Evolutionary conservation across 2,797 vertebrate genomes (phyloP).

Genomic region (Valencia hispanica): DNA sequence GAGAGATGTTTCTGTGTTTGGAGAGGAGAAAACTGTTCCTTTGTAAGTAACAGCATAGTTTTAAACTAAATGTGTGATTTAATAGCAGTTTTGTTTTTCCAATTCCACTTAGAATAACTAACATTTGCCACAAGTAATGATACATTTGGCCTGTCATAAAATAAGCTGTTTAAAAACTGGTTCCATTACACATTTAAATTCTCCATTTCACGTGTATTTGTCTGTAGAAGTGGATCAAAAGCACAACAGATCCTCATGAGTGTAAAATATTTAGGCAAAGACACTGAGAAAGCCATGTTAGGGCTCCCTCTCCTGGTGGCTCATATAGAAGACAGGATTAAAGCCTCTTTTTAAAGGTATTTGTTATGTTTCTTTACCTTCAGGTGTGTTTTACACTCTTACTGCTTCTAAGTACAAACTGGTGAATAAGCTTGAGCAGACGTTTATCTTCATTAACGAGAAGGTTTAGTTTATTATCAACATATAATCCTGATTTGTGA

Average conservation of each 20-base stretch:
- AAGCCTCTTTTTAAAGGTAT: constrained; percentile 91
- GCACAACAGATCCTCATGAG: constrained; percentile 94
- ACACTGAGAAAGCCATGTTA: constrained; percentile 93
- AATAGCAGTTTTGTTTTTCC: not conserved
- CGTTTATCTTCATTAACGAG: constrained; percentile 89
- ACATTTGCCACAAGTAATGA: not conserved
- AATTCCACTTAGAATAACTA: not conserved
- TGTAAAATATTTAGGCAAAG: constrained; percentile 96
- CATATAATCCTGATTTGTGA: not conserved
- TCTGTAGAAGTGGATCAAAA: constrained; percentile 90
- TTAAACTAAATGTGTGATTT: not conserved
- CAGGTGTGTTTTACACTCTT: not conserved
- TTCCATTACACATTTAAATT: too few species aligned
- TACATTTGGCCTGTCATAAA: not conserved
- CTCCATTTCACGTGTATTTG: not conserved
- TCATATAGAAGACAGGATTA: constrained; percentile 91
- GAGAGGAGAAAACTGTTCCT: too few species aligned
- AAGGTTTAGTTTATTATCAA: not conserved
- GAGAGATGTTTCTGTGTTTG: too few species aligned
- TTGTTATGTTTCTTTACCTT: not conserved
- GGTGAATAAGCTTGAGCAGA: constrained; percentile 93
- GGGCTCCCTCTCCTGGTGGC: constrained; percentile 94
- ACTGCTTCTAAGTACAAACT: constrained; percentile 87
- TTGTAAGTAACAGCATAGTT: too few species aligned
- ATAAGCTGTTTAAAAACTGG: too few species aligned